Percentiles rank a stretch among this genome's conserved stretches.
Evolutionary conservation across 2,113 vertebrate genomes (phyloP).

Genomic region (Phaethornis superciliosus): DNA sequence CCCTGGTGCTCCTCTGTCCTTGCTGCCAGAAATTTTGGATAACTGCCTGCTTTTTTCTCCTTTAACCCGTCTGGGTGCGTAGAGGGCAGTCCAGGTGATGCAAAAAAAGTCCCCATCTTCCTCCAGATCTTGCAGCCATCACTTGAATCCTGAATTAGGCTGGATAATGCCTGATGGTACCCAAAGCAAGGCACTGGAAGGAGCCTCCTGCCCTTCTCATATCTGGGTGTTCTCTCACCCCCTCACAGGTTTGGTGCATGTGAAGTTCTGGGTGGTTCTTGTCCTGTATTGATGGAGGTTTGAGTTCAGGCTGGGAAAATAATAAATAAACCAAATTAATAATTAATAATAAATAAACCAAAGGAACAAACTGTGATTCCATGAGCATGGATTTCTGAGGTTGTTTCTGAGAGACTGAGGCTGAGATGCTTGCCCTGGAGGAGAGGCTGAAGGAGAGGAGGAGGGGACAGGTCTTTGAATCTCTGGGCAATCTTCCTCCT

Average conservation of each 20-base stretch:
- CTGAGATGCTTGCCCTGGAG: not conserved
- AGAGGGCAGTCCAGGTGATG: not conserved
- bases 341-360: conserved; percentile 61
- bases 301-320: conserved; percentile 46
- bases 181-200: fast-evolving
- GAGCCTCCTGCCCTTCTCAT: fast-evolving
- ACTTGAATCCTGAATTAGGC: not conserved
- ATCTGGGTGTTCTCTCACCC: fast-evolving
- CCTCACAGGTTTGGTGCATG: not conserved
- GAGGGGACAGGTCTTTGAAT: not conserved
- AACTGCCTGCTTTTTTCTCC: not conserved
- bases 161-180: not conserved
- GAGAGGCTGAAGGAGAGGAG: not conserved
- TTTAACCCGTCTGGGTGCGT: fast-evolving
- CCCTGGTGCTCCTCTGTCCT: not conserved
- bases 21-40: not conserved
- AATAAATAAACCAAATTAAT: conserved; percentile 62
- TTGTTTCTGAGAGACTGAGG: not conserved
- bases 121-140: not conserved
- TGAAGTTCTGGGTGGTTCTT: not conserved
- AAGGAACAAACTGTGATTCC: conserved; percentile 53
- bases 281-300: not conserved
- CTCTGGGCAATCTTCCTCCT: not conserved
- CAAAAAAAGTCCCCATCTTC: not conserved
- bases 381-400: not conserved